These are phyloP conservation scores for Etheostoma spectabile DNA, from an alignment of 2,113 vertebrate species.

Conservation along the genomic window DNA sequence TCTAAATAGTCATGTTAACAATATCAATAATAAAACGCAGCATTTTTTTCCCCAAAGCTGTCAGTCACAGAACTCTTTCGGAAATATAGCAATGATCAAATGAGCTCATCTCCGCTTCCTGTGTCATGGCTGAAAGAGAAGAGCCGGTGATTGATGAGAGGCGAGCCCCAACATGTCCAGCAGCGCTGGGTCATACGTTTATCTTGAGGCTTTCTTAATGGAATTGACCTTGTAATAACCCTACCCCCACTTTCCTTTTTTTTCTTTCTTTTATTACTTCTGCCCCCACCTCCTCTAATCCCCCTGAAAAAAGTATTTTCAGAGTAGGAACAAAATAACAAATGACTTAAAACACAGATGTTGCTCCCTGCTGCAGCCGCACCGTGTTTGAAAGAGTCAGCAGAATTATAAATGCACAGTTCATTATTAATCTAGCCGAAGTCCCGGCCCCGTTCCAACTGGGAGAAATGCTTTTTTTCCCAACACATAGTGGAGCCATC, in stretches of 20 bases:
- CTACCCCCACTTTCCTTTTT: slow-evolving; percentile 14
- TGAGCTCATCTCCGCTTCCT: slow-evolving; percentile 40
- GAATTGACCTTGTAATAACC: slow-evolving; percentile 76
- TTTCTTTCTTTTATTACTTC: slow-evolving; percentile 54
- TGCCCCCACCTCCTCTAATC: slow-evolving; percentile 23
- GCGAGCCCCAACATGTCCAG: slow-evolving; percentile 32
- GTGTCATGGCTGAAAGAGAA: slow-evolving; percentile 60
- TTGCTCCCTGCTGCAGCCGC: slow-evolving; percentile 47
- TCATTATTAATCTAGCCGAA: slow-evolving; percentile 71
- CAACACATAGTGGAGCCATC: slow-evolving; percentile 36
- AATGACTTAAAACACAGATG: slow-evolving; percentile 60
- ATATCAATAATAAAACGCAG: neutral
- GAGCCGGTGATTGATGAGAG: slow-evolving; percentile 73
- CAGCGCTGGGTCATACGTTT: slow-evolving; percentile 67
- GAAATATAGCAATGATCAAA: slow-evolving; percentile 71
- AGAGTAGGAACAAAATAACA: slow-evolving; percentile 12
- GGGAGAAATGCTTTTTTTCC: slow-evolving; percentile 53
- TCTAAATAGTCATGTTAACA: neutral
- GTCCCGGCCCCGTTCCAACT: slow-evolving; percentile 47
- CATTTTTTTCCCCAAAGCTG: slow-evolving; percentile 23
- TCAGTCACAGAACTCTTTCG: slow-evolving; percentile 43
- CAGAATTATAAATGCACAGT: slow-evolving; percentile 70
- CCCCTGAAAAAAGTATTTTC: slow-evolving; percentile 14
- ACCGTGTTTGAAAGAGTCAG: slow-evolving; percentile 68
- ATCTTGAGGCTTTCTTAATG: slow-evolving; percentile 75